A percentile compares a stretch with the other conserved stretches of the same genome.
These are phyloP conservation scores for Formicarius rufipectus DNA, from an alignment of 2,113 vertebrate species.

Conservation along the genomic window DNA sequence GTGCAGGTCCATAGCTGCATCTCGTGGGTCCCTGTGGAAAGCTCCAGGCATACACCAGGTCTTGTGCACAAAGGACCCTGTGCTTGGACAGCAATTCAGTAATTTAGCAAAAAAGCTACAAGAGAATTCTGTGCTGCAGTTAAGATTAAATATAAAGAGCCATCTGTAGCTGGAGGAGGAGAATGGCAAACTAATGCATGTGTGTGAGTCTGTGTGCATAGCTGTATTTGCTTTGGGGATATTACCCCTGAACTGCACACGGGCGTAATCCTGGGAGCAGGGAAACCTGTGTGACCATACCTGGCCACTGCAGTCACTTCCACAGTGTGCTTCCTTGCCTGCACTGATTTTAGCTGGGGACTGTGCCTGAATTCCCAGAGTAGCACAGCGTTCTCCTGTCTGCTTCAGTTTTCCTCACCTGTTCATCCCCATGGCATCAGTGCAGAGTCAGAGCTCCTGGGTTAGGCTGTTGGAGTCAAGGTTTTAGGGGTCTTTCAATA, in stretches of 20 bases:
- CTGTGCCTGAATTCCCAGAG: neutral
- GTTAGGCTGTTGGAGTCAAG: neutral
- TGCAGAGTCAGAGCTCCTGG: neutral
- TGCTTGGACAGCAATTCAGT: neutral
- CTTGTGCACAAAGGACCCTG: neutral
- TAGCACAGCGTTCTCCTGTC: neutral
- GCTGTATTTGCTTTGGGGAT: neutral
- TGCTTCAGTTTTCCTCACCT: neutral
- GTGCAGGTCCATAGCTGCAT: neutral
- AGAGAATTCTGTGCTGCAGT: neutral
- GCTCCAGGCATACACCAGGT: accelerated
- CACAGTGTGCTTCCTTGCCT: neutral
- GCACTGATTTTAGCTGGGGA: neutral
- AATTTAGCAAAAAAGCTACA: neutral
- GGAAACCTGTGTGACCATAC: neutral
- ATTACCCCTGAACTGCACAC: accelerated
- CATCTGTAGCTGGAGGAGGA: neutral
- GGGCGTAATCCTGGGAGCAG: neutral
- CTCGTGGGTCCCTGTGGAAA: neutral
- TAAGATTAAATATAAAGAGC: neutral
- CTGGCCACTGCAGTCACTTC: neutral
- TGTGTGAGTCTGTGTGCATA: neutral
- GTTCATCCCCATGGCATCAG: neutral
- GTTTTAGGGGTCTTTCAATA: neutral
- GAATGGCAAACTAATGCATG: neutral